Evolutionary conservation across 2,888 invertebrate genomes (phyloP).

Genomic region (Caenorhabditis uteleia): DNA sequence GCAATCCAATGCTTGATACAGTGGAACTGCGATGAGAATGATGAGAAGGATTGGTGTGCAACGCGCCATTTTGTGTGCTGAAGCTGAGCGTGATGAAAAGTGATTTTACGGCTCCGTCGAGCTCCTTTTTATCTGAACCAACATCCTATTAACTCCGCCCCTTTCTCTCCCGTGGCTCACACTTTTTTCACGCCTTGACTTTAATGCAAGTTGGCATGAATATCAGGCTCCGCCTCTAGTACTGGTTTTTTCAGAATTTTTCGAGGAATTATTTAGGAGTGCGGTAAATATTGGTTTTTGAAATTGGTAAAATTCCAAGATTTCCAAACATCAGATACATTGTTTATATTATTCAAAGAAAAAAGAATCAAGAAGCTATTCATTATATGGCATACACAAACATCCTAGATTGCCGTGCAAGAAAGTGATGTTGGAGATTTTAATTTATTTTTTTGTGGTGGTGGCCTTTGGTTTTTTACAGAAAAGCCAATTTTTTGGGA

Average conservation of each 20-base stretch:
- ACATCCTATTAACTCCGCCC: slow-evolving; percentile 29
- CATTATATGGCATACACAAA: too few relatives aligned
- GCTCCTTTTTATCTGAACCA: slow-evolving; percentile 24
- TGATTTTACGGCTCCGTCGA: slow-evolving; percentile 12
- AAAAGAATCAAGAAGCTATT: too few relatives aligned
- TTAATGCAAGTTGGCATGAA: slow-evolving; percentile 3
- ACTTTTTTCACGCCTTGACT: slow-evolving; percentile 13
- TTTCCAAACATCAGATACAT: too few relatives aligned
- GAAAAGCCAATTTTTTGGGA: too few relatives aligned
- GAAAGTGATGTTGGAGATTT: too few relatives aligned
- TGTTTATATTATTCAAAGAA: too few relatives aligned
- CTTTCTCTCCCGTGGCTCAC: slow-evolving; percentile 18
- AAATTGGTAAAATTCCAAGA: too few relatives aligned
- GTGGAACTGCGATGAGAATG: slow-evolving; percentile 42
- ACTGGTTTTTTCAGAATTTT: neutral
- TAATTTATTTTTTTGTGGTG: too few relatives aligned
- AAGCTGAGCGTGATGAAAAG: slow-evolving; percentile 33
- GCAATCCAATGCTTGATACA: slow-evolving; percentile 41
- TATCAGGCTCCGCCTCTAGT: neutral
- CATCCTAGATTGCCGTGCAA: too few relatives aligned
- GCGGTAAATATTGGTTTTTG: too few relatives aligned
- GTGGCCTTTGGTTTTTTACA: too few relatives aligned
- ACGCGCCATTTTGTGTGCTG: slow-evolving; percentile 28
- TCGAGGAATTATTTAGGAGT: too few relatives aligned
- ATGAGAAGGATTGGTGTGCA: slow-evolving; percentile 31